These are phyloP conservation scores for Henricia sp. DNA, from an alignment of 53 echinoderm and acorn worm species.

Conservation along the genomic window DNA sequence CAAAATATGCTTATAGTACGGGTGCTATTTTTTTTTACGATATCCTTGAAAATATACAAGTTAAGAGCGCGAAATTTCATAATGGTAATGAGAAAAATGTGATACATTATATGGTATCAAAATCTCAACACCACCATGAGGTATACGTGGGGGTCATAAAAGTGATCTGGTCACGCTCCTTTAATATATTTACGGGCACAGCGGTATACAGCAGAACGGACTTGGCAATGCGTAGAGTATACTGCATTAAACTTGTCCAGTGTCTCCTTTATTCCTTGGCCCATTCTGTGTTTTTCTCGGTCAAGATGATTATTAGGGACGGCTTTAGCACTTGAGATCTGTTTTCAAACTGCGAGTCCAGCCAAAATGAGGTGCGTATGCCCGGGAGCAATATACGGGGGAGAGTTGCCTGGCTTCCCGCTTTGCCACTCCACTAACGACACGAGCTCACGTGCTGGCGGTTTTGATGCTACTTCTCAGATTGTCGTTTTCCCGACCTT, in stretches of 20 bases:
- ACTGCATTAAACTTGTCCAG: background rate
- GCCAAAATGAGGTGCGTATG: background rate
- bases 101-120: background rate
- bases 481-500: too few species aligned
- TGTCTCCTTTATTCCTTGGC: conserved; percentile 27
- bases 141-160: too few species aligned
- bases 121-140: background rate
- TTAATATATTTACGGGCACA: too few species aligned
- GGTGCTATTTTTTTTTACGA: too few species aligned
- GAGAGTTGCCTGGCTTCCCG: too few species aligned
- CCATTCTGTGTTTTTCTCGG: conserved; percentile 30
- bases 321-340: conserved; percentile 17
- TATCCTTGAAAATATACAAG: too few species aligned
- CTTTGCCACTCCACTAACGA: too few species aligned
- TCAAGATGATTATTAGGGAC: conserved; percentile 59
- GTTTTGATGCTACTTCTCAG: too few species aligned
- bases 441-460: too few species aligned
- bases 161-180: too few species aligned
- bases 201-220: background rate
- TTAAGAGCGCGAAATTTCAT: too few species aligned
- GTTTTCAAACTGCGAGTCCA: background rate
- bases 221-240: background rate
- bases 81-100: background rate
- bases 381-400: conserved; percentile 36
- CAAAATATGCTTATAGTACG: too few species aligned